Conservation (phyloP, 1,140 invertebrate species). For the Cydia splendana region DNA sequence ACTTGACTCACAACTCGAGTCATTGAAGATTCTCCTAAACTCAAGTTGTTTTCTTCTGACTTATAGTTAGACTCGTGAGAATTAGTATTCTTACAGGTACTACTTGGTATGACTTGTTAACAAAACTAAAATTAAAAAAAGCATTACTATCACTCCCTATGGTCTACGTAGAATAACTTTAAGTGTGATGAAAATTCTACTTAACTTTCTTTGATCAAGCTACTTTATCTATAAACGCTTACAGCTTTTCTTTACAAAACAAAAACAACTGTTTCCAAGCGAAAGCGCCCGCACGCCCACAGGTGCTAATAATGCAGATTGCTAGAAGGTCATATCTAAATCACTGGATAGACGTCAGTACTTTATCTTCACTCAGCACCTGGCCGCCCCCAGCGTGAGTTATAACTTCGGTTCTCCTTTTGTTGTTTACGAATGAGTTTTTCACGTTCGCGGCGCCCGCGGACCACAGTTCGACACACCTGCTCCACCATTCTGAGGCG, state of each 20-base stretch:
- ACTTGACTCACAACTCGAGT: neutral
- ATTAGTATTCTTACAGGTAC: too few relatives aligned
- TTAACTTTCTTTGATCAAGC: too few relatives aligned
- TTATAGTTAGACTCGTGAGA: too few relatives aligned
- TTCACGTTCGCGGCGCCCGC: constrained; percentile 57
- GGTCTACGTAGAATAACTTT: too few relatives aligned
- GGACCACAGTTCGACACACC: constrained; percentile 59
- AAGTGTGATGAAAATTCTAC: too few relatives aligned
- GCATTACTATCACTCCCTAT: too few relatives aligned
- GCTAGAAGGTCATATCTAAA: constrained; percentile 68
- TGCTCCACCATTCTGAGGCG: constrained; percentile 52
- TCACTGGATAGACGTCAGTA: constrained; percentile 62
- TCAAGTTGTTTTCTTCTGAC: too few relatives aligned
- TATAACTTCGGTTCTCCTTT: constrained; percentile 59
- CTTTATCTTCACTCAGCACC: constrained; percentile 65
- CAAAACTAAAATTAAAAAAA: too few relatives aligned
- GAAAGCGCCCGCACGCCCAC: constrained; percentile 37
- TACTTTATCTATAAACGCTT: too few relatives aligned
- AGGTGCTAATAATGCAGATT: constrained; percentile 59
- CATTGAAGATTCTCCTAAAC: too few relatives aligned
- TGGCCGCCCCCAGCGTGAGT: constrained; percentile 54
- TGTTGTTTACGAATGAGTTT: constrained; percentile 71
- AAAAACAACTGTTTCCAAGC: neutral
- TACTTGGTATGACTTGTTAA: too few relatives aligned
- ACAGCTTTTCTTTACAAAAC: neutral